A percentile compares a stretch with the other conserved stretches of the same genome.
Conservation (phyloP, 2,888 invertebrate genomes). For the Drosophila niveifrons region DNA sequence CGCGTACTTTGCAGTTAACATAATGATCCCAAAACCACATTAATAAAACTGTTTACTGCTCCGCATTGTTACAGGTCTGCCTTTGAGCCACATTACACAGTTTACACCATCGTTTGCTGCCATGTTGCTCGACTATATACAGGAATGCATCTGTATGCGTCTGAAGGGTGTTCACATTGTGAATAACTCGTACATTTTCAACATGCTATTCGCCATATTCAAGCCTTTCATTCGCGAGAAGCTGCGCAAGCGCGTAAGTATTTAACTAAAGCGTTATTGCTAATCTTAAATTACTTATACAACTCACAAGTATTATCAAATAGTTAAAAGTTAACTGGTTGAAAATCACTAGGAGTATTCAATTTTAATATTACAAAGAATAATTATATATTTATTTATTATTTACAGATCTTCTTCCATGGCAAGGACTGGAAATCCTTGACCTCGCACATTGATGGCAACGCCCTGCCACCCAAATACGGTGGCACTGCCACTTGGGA, state of each 20-base stretch:
- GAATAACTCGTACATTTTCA: slow-evolving; percentile 95
- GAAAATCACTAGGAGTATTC: too few species aligned
- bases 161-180: slow-evolving; percentile 94
- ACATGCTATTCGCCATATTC: slow-evolving; percentile 93
- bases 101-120: slow-evolving; percentile 92
- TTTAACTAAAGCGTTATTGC: too few species aligned
- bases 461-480: slow-evolving; percentile 88
- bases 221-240: slow-evolving; percentile 95
- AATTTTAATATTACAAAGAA: too few species aligned
- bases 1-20: background rate
- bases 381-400: background rate
- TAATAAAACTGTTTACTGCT: too few species aligned
- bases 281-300: too few species aligned
- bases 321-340: too few species aligned
- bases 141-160: slow-evolving; percentile 93
- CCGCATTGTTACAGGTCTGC: slow-evolving; percentile 85
- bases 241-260: slow-evolving; percentile 89
- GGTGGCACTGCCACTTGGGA: slow-evolving; percentile 88
- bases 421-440: slow-evolving; percentile 89
- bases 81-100: slow-evolving; percentile 90
- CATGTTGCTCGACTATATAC: slow-evolving; percentile 90
- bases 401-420: slow-evolving; percentile 89
- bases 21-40: slow-evolving; percentile 8
- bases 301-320: too few species aligned
- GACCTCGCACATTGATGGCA: slow-evolving; percentile 87